phyloP scores from a whole-genome alignment of 2,113 vertebrate genomes.

The Catharus bicknelli region DNA sequence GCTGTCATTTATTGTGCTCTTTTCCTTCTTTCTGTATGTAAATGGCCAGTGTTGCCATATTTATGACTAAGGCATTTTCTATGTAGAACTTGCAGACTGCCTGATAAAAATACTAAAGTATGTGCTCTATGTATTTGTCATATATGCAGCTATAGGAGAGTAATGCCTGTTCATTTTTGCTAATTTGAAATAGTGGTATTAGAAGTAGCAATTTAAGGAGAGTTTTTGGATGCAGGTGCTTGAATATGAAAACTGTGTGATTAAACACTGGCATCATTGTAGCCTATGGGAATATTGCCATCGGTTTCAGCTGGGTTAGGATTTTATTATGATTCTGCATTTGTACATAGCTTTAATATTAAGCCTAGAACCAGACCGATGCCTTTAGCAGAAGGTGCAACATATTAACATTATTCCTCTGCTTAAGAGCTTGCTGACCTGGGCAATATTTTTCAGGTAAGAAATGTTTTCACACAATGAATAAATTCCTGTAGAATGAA shows the following conservation, averaged over 20 bases:
- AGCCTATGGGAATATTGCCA: neutral
- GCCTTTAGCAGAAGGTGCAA: neutral
- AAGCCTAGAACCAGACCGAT: neutral
- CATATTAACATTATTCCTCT: neutral
- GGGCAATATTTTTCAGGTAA: neutral
- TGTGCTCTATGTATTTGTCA: neutral
- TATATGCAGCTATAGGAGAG: neutral
- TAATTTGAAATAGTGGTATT: slow-evolving; percentile 30
- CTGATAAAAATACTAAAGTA: slow-evolving; percentile 1
- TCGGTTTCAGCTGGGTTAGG: neutral
- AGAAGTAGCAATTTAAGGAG: slow-evolving; percentile 27
- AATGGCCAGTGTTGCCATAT: slow-evolving; percentile 12
- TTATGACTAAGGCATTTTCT: slow-evolving; percentile 20
- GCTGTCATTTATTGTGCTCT: neutral
- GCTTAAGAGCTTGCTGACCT: neutral
- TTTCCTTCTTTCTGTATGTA: neutral
- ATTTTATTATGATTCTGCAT: neutral
- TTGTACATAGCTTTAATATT: neutral
- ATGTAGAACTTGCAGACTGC: neutral
- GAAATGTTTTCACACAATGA: slow-evolving; percentile 38
- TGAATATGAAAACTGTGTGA: neutral
- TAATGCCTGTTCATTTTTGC: neutral
- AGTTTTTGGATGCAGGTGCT: slow-evolving; percentile 36
- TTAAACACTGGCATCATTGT: neutral
- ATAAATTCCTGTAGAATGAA: slow-evolving; percentile 12